These are phyloP conservation scores for Allacma fusca DNA, from an alignment of 2,888 invertebrate genomes.

Conservation along the genomic window DNA sequence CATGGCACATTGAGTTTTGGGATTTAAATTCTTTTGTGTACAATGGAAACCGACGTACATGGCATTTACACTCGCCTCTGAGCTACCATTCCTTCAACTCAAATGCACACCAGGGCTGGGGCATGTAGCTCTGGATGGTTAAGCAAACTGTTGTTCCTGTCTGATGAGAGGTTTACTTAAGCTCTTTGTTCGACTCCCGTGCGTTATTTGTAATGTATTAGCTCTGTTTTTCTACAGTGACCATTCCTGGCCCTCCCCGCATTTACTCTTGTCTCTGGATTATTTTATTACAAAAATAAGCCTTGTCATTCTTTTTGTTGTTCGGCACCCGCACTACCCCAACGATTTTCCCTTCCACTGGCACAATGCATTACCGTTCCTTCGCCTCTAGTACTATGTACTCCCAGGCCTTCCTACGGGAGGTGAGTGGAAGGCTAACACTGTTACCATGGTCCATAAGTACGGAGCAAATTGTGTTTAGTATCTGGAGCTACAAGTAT, in stretches of 20 bases:
- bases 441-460: too few species aligned
- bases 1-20: constrained; percentile 25
- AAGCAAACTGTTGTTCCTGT: background rate
- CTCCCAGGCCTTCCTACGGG: too few species aligned
- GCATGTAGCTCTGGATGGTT: too few species aligned
- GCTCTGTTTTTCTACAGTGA: constrained; percentile 23
- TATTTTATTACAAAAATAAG: constrained; percentile 31
- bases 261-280: constrained; percentile 19
- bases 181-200: constrained; percentile 27
- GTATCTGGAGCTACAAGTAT: too few species aligned
- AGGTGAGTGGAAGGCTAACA: too few species aligned
- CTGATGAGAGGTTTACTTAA: constrained; percentile 37
- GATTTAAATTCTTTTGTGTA: constrained; percentile 32
- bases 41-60: too few species aligned
- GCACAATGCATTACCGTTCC: background rate
- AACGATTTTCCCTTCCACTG: background rate
- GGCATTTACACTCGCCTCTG: too few species aligned
- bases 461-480: too few species aligned
- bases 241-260: constrained; percentile 20
- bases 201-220: constrained; percentile 37
- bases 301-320: constrained; percentile 18
- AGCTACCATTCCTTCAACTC: too few species aligned
- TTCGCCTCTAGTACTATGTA: too few species aligned
- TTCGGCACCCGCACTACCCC: background rate
- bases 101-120: too few species aligned